Evolutionary conservation across 2,797 vertebrate genomes (phyloP).

Genomic region (Acridotheres tristis): DNA sequence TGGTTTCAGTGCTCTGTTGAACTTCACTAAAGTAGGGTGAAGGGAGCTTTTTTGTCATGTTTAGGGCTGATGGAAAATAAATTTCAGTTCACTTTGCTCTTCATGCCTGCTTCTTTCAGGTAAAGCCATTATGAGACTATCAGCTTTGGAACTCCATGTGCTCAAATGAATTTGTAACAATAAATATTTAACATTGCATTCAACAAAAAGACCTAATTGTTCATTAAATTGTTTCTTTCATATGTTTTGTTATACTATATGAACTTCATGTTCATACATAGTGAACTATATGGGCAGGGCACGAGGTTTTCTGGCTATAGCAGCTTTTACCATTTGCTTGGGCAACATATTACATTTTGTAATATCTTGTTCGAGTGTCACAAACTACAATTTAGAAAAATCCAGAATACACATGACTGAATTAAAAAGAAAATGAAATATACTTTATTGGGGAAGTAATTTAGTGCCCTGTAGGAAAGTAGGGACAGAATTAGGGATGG

Average conservation of each 20-base stretch:
- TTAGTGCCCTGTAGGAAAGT: neutral
- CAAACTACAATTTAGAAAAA: neutral
- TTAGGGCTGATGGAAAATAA: neutral
- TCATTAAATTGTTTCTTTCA: neutral
- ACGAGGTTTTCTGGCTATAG: neutral
- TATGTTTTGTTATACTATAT: neutral
- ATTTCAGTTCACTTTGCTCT: neutral
- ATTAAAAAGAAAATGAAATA: neutral
- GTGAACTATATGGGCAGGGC: neutral
- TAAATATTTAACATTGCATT: neutral
- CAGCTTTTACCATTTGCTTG: neutral
- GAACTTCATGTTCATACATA: neutral
- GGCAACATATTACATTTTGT: neutral
- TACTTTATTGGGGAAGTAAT: neutral
- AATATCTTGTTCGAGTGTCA: neutral
- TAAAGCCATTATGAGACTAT: neutral
- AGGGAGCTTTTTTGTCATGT: neutral
- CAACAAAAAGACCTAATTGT: neutral
- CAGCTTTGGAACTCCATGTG: neutral
- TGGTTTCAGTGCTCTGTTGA: slow-evolving; percentile 32
- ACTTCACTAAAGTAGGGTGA: neutral
- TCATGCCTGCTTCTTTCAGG: neutral
- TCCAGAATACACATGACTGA: neutral
- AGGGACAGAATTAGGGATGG: neutral
- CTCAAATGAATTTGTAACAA: neutral